These are phyloP conservation scores for Ectemnius cavifrons DNA, from an alignment of 2,888 invertebrate species.

Conservation along the genomic window DNA sequence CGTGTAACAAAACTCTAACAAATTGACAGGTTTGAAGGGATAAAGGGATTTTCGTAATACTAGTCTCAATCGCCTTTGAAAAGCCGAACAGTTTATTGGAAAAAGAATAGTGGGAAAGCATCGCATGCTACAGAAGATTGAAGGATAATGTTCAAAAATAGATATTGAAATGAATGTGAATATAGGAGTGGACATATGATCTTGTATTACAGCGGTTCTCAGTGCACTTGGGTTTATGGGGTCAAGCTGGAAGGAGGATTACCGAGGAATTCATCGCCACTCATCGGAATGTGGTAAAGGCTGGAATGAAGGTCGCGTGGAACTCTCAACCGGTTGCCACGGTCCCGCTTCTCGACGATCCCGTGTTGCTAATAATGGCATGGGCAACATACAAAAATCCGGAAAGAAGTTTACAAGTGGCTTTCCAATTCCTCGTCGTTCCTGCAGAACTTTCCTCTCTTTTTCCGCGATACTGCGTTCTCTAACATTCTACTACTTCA, in stretches of 20 bases:
- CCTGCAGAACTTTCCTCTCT: neutral
- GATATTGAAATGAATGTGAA: too few relatives aligned
- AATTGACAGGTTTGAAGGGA: too few relatives aligned
- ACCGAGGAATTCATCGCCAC: conserved; percentile 56
- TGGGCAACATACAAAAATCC: conserved; percentile 32
- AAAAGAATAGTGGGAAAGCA: too few relatives aligned
- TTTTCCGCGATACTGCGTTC: conserved; percentile 1
- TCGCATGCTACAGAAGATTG: too few relatives aligned
- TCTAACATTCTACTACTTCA: too few relatives aligned
- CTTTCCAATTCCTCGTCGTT: neutral
- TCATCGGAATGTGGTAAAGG: conserved; percentile 71
- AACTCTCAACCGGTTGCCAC: conserved; percentile 45
- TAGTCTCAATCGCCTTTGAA: too few relatives aligned
- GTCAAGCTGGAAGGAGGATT: conserved; percentile 63
- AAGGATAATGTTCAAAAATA: too few relatives aligned
- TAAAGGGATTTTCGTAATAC: too few relatives aligned
- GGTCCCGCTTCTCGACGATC: conserved; percentile 23
- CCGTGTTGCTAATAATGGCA: conserved; percentile 47
- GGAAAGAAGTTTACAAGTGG: conserved; percentile 10
- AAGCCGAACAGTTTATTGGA: too few relatives aligned
- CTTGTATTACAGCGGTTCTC: neutral
- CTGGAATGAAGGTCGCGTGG: conserved; percentile 71
- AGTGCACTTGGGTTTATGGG: conserved; percentile 47
- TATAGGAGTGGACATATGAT: too few relatives aligned
- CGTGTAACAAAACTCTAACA: too few relatives aligned